Conservation (phyloP, 2,888 invertebrate species). For the Phaedon cochleariae region DNA sequence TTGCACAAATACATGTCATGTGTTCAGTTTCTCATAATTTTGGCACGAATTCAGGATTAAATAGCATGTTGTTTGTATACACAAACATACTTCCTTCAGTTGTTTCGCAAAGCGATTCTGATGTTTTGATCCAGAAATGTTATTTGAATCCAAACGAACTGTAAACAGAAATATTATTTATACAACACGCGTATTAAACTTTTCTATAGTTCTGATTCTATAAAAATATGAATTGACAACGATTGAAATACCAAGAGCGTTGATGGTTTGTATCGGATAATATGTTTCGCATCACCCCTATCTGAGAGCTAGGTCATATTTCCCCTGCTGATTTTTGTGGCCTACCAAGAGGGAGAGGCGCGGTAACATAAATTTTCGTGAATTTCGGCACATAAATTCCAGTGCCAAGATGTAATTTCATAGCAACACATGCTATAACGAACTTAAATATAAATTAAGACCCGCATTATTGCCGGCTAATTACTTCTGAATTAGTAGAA, state of each 20-base stretch:
- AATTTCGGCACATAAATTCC: constrained; percentile 6
- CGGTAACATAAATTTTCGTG: constrained; percentile 12
- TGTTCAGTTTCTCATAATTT: no score
- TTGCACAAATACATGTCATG: no score
- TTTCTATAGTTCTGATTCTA: no score
- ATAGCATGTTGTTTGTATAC: no score
- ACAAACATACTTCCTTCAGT: no score
- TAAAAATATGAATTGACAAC: neutral
- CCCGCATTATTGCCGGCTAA: constrained; percentile 20
- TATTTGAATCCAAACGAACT: no score
- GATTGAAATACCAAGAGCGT: neutral
- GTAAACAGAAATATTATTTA: no score
- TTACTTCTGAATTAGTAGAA: constrained; percentile 13
- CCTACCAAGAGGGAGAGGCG: constrained; percentile 5
- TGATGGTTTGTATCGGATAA: neutral
- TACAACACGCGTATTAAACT: no score
- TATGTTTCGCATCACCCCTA: neutral
- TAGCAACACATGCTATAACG: constrained; percentile 20
- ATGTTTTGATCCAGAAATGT: no score
- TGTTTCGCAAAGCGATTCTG: no score
- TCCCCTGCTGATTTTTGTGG: constrained; percentile 16
- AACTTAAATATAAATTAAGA: constrained; percentile 19
- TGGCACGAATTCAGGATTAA: no score
- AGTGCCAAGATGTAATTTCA: constrained; percentile 18
- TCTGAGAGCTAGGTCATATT: neutral